Base-by-base conservation (phyloP, 1,140 invertebrate species). In the Papilio xuthus region DNA sequence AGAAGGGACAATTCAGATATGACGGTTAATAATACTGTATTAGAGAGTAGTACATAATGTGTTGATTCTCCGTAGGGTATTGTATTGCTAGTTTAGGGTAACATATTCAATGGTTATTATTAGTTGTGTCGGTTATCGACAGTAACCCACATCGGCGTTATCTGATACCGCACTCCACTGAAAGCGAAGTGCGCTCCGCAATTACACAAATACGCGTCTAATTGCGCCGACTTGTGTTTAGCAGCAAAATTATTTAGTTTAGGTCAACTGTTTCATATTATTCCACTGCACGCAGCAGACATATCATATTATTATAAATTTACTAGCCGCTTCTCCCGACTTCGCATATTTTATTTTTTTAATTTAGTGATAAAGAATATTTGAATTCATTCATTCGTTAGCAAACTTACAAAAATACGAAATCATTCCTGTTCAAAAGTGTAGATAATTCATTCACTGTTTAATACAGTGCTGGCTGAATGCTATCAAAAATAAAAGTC, bases 131-230 rank as follows among this genome's bases (percentile, higher is more conserved):
- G 53, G 75, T 84, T 85, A 87, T 87, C 85, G 82, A 75, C 75
- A 77, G 78, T 84, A 86, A 86, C 84, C 84, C 81, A 87, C 81
- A 87, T 87, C 80, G 56, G 23, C 70, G 83, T 83, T 87, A 87
- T 85, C 84, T 83, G 80, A 87, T 87, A 85, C 76, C 80, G 80
- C 77, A 79, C 76, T 84, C 80, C 78, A 79, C 81, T 83, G 72
- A 83, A 86, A 80, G 81, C 78, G 79, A 84, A 75, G 78, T 78
- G 77, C 28, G 69, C 72, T 78, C 75, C 47, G 53, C 72, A 77
- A 80, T 78, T 77, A 71, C 70, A 77, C 23, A 71, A 71, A 80
- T 75, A 74, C 47, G 56, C 32, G 44, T 67, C 77, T 78, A 77
- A 80, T 78, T 78, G 80, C 44, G 37, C 50, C 37, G 53, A 67